Base-by-base conservation (phyloP, 1,140 invertebrate genomes). In the Harpegnathos saltator region DNA sequence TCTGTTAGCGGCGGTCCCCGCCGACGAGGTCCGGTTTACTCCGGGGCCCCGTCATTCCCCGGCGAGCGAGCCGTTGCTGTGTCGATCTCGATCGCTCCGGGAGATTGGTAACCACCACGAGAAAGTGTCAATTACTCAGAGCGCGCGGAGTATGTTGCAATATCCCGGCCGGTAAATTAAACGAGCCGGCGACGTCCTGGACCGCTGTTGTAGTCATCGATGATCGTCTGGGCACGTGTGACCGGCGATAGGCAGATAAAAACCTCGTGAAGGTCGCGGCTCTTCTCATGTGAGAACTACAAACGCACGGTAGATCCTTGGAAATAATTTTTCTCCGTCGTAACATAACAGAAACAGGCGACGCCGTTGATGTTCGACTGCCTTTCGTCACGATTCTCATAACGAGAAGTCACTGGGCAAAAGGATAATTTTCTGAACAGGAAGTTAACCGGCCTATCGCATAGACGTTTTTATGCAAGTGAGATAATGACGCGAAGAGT, bases 1-100 rank as follows among this genome's bases (percentile, higher is more conserved):
- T 93, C 91, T 92, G 92, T 92, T 92, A 91, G 86, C 83, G 58
- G 44, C 48, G 44, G 19, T 73, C 1, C 29, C 38, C n/a, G 62
- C 50, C 24, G n/a, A 56, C 63, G 54, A 19, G 33, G 65, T 78
- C 77, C 68, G 69, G 78, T 88, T 83, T 89, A 68, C 26, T 11
- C 22, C 29, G 52, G 12, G 44, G 50, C 65, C n/a, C 72, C 85
- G 82, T 75, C 83, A 75, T 87, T 72, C 29, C 38, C 3, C 50
- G 44, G 69, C 50, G 86, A 56, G 52, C 66, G 12, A 62, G 9
- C 85, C 22, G 52, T 62, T 22, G 26, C 33, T 72, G 63, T 19
- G 24, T 52, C 82, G 63, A 84, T 83, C 72, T 58, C 62, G 78
- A 86, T 89, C 74, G 52, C 22, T 52, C 52, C 63, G 56, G 9